phyloP scores from a whole-genome alignment of 2,797 vertebrate genomes.

The Alcedo quadribrachys region DNA sequence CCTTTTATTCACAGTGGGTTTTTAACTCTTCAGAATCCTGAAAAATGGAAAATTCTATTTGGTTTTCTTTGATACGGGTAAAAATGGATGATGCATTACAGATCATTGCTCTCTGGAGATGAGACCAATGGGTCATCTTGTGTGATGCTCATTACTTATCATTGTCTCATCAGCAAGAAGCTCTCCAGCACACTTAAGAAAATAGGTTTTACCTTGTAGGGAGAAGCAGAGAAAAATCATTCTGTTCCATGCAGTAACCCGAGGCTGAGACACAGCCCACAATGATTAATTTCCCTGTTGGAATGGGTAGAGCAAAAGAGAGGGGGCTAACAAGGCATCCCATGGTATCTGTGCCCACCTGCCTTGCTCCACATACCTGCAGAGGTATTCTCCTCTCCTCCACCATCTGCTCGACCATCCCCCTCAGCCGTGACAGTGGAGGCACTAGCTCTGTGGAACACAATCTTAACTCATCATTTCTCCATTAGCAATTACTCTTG shows the following conservation, averaged over 20 bases:
- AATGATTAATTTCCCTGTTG: background rate
- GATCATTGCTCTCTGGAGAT: background rate
- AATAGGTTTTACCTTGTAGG: background rate
- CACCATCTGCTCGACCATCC: background rate
- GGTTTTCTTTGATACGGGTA: background rate
- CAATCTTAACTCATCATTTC: conserved; percentile 19
- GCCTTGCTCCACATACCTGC: background rate
- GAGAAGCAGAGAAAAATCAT: background rate
- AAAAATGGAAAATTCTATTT: background rate
- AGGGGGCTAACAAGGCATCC: background rate
- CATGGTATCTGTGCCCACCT: background rate
- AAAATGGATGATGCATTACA: background rate
- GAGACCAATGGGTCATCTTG: background rate
- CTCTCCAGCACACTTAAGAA: background rate
- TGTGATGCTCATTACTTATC: background rate
- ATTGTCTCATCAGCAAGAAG: background rate
- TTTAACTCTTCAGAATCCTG: conserved; percentile 36
- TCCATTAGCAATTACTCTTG: conserved; percentile 18
- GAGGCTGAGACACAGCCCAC: background rate
- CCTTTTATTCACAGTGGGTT: background rate
- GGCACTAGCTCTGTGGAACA: background rate
- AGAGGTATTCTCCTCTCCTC: background rate
- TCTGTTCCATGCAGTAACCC: background rate
- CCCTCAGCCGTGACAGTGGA: background rate
- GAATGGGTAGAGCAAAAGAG: background rate